phyloP scores from a whole-genome alignment of 2,113 vertebrate species.

The Hippopotamus amphibius region DNA sequence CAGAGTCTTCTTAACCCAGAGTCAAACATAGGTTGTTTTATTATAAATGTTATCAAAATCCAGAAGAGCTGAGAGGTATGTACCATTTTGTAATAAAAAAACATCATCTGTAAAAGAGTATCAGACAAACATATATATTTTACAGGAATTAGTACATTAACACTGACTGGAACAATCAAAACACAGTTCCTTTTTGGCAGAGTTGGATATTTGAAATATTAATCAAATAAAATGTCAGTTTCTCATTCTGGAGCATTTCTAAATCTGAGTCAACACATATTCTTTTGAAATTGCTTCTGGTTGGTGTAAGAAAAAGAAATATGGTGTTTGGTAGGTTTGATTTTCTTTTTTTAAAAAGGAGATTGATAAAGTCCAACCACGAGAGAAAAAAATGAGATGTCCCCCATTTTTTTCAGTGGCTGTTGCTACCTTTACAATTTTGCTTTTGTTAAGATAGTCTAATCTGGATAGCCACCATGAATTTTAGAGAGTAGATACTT shows the following conservation, averaged over 20 bases:
- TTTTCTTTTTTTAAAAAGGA: neutral
- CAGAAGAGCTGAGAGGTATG: neutral
- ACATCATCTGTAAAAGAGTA: neutral
- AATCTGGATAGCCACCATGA: neutral
- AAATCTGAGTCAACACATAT: neutral
- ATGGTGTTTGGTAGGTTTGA: neutral
- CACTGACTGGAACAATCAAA: neutral
- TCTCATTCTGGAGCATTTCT: neutral
- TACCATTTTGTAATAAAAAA: neutral
- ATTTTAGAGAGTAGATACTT: neutral
- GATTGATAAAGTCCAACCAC: neutral
- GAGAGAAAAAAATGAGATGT: neutral
- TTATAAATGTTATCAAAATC: slow-evolving; percentile 43
- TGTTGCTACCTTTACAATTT: neutral
- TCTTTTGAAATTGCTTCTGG: neutral
- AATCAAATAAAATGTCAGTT: neutral
- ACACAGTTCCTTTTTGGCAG: neutral
- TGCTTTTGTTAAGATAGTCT: neutral
- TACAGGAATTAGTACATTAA: neutral
- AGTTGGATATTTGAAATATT: neutral
- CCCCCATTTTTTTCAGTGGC: neutral
- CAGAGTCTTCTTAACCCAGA: neutral
- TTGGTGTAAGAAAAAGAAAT: neutral
- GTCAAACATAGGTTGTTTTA: neutral
- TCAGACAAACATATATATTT: neutral